phyloP scores from a whole-genome alignment of 2,797 vertebrate genomes.

The Hirundo rustica region DNA sequence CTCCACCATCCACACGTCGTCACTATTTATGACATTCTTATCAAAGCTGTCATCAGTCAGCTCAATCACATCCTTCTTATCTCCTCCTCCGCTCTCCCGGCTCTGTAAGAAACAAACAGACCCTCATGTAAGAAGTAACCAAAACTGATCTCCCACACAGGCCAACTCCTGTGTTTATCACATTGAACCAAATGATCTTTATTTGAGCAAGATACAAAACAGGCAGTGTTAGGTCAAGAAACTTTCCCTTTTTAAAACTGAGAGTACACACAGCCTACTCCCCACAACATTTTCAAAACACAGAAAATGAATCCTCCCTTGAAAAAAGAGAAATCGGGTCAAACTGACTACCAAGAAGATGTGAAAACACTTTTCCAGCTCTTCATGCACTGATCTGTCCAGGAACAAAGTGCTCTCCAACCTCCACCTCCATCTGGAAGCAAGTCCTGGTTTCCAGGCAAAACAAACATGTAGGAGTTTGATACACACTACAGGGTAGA shows the following conservation, averaged over 20 bases:
- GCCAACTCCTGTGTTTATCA: not conserved
- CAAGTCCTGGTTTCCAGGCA: not conserved
- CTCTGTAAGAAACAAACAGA: conserved; percentile 68
- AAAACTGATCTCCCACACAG: not conserved
- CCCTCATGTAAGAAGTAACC: not conserved
- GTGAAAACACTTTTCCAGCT: not conserved
- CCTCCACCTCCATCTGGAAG: not conserved
- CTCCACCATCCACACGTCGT: conserved; percentile 94
- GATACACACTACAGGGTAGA: not conserved
- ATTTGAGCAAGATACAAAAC: not conserved
- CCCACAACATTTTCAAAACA: not conserved
- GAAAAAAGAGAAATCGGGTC: not conserved
- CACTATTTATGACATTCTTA: conserved; percentile 82
- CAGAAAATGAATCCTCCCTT: not conserved
- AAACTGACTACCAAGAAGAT: not conserved
- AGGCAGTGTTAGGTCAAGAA: not conserved
- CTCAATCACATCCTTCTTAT: conserved; percentile 89
- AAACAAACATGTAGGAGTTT: not conserved
- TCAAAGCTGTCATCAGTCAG: conserved; percentile 95
- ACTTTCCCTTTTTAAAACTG: not conserved
- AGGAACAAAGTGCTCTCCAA: not conserved
- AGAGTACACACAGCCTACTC: not conserved
- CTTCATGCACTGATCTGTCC: not conserved
- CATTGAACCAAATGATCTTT: not conserved
- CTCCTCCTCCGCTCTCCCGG: conserved; percentile 69